phyloP scores from a whole-genome alignment of 2,797 vertebrate species.

The Sciaenops ocellatus region DNA sequence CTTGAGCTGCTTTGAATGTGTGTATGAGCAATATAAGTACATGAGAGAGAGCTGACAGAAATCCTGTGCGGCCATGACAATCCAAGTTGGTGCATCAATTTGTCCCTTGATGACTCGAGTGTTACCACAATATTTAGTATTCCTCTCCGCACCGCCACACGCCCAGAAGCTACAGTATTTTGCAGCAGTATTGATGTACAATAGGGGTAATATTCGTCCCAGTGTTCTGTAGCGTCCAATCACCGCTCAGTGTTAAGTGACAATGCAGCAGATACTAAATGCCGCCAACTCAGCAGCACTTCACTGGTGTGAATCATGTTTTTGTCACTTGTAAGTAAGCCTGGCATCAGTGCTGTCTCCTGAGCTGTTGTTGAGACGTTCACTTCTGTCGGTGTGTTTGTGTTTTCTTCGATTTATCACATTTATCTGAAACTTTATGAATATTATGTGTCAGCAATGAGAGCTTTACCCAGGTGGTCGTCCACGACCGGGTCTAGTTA shows the following conservation, averaged over 20 bases:
- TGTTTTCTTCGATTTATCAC: neutral
- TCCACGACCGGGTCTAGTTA: neutral
- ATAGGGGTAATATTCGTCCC: neutral
- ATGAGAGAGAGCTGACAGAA: neutral
- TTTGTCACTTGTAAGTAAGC: neutral
- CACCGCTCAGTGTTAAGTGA: neutral
- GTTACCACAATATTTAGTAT: neutral
- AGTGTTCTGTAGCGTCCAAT: neutral
- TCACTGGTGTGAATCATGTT: neutral
- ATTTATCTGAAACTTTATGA: conserved; percentile 5
- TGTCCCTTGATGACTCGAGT: neutral
- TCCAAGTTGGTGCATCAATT: neutral
- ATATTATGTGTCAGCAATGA: neutral
- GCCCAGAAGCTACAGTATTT: neutral
- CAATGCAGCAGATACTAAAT: neutral
- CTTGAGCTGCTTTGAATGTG: neutral
- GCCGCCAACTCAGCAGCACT: neutral
- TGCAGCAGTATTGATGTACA: neutral
- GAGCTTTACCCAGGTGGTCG: neutral
- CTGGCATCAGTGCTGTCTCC: neutral
- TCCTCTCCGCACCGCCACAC: neutral
- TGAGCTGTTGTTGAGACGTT: conserved; percentile 1
- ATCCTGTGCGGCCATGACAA: neutral
- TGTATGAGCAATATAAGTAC: neutral
- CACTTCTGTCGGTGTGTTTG: neutral